Base-by-base conservation (phyloP, 2,797 vertebrate genomes). In the Dicrostonyx torquatus region DNA sequence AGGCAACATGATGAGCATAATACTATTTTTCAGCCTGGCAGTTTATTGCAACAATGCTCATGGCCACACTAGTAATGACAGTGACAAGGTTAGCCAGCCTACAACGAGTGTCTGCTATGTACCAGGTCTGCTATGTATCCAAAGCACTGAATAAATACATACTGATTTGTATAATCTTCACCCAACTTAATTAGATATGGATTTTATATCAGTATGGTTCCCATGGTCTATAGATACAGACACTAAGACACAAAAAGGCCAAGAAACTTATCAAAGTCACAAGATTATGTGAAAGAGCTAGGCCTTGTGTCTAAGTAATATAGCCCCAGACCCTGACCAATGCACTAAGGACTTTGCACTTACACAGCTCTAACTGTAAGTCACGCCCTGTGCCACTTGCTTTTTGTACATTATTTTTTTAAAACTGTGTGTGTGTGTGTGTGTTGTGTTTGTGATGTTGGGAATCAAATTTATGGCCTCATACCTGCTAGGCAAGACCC, bases 381-480 rank as follows among this genome's bases (percentile, higher is more conserved):
- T 72, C 45, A 91, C 26, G n/a, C 26, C 29, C 62, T 40, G 29
- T 18, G 55, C 48, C 55, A 78, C 34, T 15, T 73, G 37, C 43
- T 88, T 91, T 78, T 53, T 78, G 22, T 73, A n/a, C 6, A 75
- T 92, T 76, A 93, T 83, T 89, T 92, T 31, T 83, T n/a, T 88
- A 34, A 62, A 45, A 7, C 53, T 34, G 31, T n/a, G 43, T n/a
- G 62, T n/a, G 43, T 66, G 40, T 66, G 40, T 43, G 37, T 17
- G 78, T 80, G 17, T 84, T 50, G 17, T 53, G 64, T 29, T 40
- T 17, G n/a, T 26, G 4, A 2, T 31, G 8, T 18, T 87, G 29
- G 40, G 13, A 76, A 68, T 66, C 31, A 66, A 84, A 84, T 60
- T 48, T 55, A 58, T 55, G 29, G 20, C 43, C 31, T 66, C 80